Base-by-base conservation (phyloP, 1,140 invertebrate species). In the Zaprionus camerounensis region DNA sequence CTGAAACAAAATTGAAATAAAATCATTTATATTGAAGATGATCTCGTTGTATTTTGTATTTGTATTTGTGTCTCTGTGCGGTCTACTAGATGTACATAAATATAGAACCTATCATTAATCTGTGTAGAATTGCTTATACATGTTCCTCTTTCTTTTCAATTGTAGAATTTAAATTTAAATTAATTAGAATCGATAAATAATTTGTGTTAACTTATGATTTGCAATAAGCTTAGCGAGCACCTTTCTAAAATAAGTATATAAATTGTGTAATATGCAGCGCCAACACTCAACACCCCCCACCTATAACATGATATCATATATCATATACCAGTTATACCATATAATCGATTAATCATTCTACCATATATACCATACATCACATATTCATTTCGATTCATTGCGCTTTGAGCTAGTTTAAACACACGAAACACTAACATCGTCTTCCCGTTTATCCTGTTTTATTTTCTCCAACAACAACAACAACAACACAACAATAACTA, bases 401-500 rank as follows among this genome's bases (percentile, higher is more conserved):
- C 70, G 61, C 66, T n/a, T 46, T 24, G 26, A 46, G 24, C 68
- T 75, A 75, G 38, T 75, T 64, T 53, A 65, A 66, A 46, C 41
- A 46, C 78, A 81, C 73, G 81, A 63, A 88, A 88, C 84, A 90
- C 84, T 85, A 87, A 83, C 83, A 88, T 84, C 71, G 56, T 72
- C 41, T 76, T 63, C 38, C 70, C 57, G 26, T 71, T 59, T 71
- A 58, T 65, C 61, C 68, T 53, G 41, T 65, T 71, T 71, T 72
- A 63, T 76, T 66, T 79, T 83, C n/a, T 81, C 53, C 22, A 55
- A 80, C 34, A 55, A 63, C 51, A 62, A 63, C 51, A 62, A n/a
- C 41, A 58, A 51, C 46, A 51, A 34, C n/a, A 46, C 11, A 69
- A 80, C 51, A 73, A 44, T 56, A 24, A 53, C 13, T 31, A 56